Percentiles rank a stretch among this genome's conserved stretches.
Evolutionary conservation across 1,140 invertebrate genomes (phyloP).

Genomic region (Papilio aristodemus): DNA sequence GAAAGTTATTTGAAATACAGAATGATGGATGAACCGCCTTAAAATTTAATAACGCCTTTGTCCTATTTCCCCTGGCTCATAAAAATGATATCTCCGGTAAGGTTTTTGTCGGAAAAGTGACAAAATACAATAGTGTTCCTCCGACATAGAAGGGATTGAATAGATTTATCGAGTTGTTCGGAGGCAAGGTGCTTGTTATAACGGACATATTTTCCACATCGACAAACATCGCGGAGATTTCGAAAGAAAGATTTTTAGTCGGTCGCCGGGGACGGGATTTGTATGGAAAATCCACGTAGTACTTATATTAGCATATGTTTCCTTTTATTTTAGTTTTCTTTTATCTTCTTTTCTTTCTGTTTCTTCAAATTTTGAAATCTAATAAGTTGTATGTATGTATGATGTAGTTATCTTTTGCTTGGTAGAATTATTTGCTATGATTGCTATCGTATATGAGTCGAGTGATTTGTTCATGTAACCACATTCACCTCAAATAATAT

Average conservation of each 20-base stretch:
- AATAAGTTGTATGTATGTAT: no score
- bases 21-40: no score
- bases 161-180: conserved; percentile 32
- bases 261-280: neutral
- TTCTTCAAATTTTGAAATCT: no score
- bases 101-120: conserved; percentile 23
- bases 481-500: no score
- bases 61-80: conserved; percentile 11
- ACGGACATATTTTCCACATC: conserved; percentile 33
- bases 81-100: conserved; percentile 27
- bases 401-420: no score
- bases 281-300: conserved; percentile 19
- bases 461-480: no score
- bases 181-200: conserved; percentile 33
- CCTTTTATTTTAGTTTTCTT: no score
- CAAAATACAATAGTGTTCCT: conserved; percentile 26
- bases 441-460: no score
- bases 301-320: neutral
- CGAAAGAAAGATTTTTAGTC: conserved; percentile 27
- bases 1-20: no score
- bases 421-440: no score
- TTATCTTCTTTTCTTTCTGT: no score
- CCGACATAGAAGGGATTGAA: conserved; percentile 21
- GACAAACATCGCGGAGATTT: conserved; percentile 30
- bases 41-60: conserved; percentile 12